Base-by-base conservation (phyloP, 2,113 vertebrate species). In the Phrynosoma platyrhinos region DNA sequence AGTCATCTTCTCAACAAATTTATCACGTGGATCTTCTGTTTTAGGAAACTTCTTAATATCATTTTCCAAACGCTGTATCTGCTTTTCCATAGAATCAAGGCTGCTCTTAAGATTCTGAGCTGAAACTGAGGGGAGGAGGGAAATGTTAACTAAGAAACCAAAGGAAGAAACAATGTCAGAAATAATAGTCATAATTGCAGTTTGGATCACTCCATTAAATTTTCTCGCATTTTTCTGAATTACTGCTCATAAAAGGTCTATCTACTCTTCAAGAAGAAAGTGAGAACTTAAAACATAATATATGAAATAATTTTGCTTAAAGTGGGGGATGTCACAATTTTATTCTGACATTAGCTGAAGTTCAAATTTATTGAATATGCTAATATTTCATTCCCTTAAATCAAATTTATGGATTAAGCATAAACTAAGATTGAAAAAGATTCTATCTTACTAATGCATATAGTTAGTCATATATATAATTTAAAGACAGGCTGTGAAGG, bases 1-100 rank as follows among this genome's bases (percentile, higher is more conserved):
- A 18, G 93, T 98, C 98, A 99, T 98, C 94, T 99, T 99, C 94
- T 98, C 97, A 47, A 99, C 98, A 96, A 99, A 99, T 96, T 98
- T 99, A 95, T 99, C 99, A n/a, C 96, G 96, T 2, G 91, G 91
- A 87, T 98, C 97, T 20, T 98, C 97, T 5, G 93, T 96, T 94
- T 98, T 96, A 0, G 98, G 97, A 92, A 99, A 99, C 75, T 97
- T 98, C 94, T 97, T 85, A 20, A 99, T 98, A 94, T 99, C 98
- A 12, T 94, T 97, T 96, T 99, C 98, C 21, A 99, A 96, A 58
- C 96, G 95, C 95, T 98, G 92, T 69, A 99, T 98, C 27, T 99
- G 98, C 9, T 96, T 94, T 71, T 98, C 97, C 98, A 99, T 99
- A 0, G 97, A 96, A 77, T 97, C 95, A 82, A 99, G 97, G 90